These are phyloP conservation scores for Silurus meridionalis DNA, from an alignment of 2,113 vertebrate genomes.

Conservation along the genomic window DNA sequence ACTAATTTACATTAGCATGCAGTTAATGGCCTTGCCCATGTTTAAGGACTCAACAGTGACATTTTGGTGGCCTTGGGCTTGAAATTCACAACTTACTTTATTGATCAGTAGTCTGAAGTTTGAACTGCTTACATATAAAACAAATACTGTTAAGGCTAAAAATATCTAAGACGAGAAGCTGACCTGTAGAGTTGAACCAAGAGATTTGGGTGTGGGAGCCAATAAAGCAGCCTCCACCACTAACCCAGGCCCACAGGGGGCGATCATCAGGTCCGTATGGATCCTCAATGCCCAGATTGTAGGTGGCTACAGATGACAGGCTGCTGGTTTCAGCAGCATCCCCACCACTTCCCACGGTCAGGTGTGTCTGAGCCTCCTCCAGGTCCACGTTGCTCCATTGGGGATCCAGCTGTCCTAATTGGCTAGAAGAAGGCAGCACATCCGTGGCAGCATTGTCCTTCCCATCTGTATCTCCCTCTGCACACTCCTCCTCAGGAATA, in stretches of 20 bases:
- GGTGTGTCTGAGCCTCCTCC: conserved; percentile 78
- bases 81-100: neutral
- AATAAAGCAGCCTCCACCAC: conserved; percentile 83
- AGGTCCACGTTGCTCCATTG: conserved; percentile 93
- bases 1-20: neutral
- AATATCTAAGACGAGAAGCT: conserved; percentile 29
- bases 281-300: conserved; percentile 79
- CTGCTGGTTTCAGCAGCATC: conserved; percentile 74
- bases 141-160: neutral
- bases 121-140: neutral
- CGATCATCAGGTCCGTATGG: conserved; percentile 75
- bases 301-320: conserved; percentile 79
- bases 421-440: conserved; percentile 44
- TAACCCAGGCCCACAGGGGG: conserved; percentile 92
- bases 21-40: neutral
- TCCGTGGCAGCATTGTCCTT: conserved; percentile 30
- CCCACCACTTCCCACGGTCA: conserved; percentile 44
- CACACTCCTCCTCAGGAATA: conserved; percentile 60
- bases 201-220: conserved; percentile 78
- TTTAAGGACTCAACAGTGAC: neutral
- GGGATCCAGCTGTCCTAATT: conserved; percentile 63
- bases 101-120: neutral
- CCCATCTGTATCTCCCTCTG: conserved; percentile 31
- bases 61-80: neutral
- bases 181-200: conserved; percentile 87